These are phyloP conservation scores for Himalopsyche japonica DNA, from an alignment of 2,888 invertebrate species.

Conservation along the genomic window DNA sequence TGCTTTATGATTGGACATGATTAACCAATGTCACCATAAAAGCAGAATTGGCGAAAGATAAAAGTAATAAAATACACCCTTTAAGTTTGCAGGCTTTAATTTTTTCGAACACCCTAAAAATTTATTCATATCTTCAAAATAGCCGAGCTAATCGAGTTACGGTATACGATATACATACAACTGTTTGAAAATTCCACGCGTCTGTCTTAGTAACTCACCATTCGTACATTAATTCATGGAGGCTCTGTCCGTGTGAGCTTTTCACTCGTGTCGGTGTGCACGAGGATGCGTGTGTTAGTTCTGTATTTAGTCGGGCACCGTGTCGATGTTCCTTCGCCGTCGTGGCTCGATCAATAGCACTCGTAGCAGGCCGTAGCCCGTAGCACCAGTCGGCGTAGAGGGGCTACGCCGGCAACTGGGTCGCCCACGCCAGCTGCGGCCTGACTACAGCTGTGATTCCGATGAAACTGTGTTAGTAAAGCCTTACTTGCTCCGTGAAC, in stretches of 20 bases:
- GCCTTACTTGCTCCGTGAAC: not conserved
- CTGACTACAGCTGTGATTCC: slow-evolving; percentile 20
- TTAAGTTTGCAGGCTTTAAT: not conserved
- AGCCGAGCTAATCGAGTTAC: slow-evolving; percentile 22
- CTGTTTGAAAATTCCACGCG: not conserved
- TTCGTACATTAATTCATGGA: slow-evolving; percentile 16
- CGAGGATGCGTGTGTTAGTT: slow-evolving; percentile 3
- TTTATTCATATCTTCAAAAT: slow-evolving; percentile 18
- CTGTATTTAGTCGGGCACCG: slow-evolving; percentile 33
- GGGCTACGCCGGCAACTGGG: slow-evolving; percentile 10
- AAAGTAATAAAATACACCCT: not conserved
- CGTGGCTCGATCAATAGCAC: slow-evolving; percentile 8
- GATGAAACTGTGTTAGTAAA: slow-evolving; percentile 24
- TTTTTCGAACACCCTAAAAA: not conserved
- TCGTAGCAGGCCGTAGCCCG: slow-evolving; percentile 4
- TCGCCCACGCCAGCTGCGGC: slow-evolving; percentile 13
- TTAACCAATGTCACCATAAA: no score
- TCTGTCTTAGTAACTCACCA: slow-evolving; percentile 11
- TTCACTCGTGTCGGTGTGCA: not conserved
- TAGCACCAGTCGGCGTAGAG: not conserved
- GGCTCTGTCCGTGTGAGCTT: not conserved
- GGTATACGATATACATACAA: not conserved
- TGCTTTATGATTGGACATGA: no score
- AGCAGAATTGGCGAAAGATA: not conserved
- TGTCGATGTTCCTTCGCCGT: slow-evolving; percentile 22